Evolutionary conservation across 2,888 invertebrate genomes (phyloP).

Genomic region (Polietes domitor): DNA sequence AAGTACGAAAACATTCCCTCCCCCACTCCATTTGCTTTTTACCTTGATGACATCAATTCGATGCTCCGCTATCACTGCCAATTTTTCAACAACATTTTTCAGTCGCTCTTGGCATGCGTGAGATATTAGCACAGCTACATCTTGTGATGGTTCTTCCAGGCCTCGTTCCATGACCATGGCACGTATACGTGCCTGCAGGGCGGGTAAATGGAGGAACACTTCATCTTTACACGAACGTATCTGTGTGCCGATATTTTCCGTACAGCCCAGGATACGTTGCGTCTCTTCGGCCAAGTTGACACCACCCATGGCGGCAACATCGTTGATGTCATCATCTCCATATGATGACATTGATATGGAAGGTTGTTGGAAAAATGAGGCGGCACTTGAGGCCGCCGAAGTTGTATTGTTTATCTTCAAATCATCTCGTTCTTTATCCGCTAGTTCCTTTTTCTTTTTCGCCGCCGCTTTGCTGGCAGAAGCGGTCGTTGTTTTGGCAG

Average conservation of each 20-base stretch:
- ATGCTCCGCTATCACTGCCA: constrained; percentile 96
- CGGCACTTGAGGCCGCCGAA: constrained; percentile 74
- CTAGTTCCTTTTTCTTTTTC: constrained; percentile 90
- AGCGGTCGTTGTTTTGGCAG: constrained; percentile 80
- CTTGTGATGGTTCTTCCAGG: constrained; percentile 90
- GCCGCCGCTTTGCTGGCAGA: constrained; percentile 82
- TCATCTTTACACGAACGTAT: constrained; percentile 96
- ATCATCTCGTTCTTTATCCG: constrained; percentile 80
- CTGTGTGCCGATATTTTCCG: constrained; percentile 94
- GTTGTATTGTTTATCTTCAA: constrained; percentile 69
- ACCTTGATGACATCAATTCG: constrained; percentile 95
- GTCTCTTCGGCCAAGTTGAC: constrained; percentile 98
- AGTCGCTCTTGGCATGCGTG: constrained; percentile 97
- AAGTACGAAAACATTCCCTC: too few relatives aligned
- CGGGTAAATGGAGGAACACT: constrained; percentile 89
- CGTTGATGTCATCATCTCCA: constrained; percentile 98
- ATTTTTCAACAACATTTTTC: constrained; percentile 93
- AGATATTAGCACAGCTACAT: constrained; percentile 94
- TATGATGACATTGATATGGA: constrained; percentile 81
- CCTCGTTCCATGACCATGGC: constrained; percentile 88
- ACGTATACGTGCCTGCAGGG: constrained; percentile 89
- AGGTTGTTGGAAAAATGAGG: constrained; percentile 82
- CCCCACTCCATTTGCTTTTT: constrained; percentile 63
- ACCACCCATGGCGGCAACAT: constrained; percentile 99
- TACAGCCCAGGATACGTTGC: constrained; percentile 94